Percentiles rank a stretch among this genome's conserved stretches.
phyloP scores from a whole-genome alignment of 2,888 invertebrate species.

The Drosophila falleni region DNA sequence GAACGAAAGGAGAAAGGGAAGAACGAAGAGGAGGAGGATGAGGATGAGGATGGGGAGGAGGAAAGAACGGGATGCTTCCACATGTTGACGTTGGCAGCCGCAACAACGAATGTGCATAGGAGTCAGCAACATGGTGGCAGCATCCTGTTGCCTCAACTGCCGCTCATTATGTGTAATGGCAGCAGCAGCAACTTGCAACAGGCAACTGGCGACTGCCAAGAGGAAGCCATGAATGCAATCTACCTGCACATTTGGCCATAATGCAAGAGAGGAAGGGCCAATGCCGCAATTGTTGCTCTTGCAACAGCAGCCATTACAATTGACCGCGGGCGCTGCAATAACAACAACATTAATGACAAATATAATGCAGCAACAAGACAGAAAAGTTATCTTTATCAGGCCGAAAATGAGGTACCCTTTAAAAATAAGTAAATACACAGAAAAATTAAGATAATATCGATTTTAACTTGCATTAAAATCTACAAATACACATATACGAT shows the following conservation, averaged over 20 bases:
- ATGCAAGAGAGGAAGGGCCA: constrained; percentile 49
- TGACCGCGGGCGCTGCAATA: constrained; percentile 33
- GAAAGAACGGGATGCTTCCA: constrained; percentile 2
- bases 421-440: no score
- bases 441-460: no score
- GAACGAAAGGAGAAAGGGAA: constrained; percentile 19
- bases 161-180: constrained; percentile 78
- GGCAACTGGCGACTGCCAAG: constrained; percentile 40
- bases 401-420: not conserved
- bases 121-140: constrained; percentile 36
- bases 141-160: constrained; percentile 54
- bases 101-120: constrained; percentile 76
- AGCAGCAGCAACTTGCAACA: constrained; percentile 44
- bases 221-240: constrained; percentile 72
- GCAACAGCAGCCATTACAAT: constrained; percentile 22
- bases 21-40: not conserved
- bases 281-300: constrained; percentile 45
- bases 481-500: no score
- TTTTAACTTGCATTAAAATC: no score
- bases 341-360: constrained; percentile 29
- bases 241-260: constrained; percentile 67
- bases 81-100: constrained; percentile 73
- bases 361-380: constrained; percentile 4
- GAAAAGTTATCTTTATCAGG: not conserved
- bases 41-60: not conserved